Percentiles rank a stretch among this genome's conserved stretches.
These are phyloP conservation scores for Gallirallus australis DNA, from an alignment of 2,797 vertebrate genomes.

Conservation along the genomic window DNA sequence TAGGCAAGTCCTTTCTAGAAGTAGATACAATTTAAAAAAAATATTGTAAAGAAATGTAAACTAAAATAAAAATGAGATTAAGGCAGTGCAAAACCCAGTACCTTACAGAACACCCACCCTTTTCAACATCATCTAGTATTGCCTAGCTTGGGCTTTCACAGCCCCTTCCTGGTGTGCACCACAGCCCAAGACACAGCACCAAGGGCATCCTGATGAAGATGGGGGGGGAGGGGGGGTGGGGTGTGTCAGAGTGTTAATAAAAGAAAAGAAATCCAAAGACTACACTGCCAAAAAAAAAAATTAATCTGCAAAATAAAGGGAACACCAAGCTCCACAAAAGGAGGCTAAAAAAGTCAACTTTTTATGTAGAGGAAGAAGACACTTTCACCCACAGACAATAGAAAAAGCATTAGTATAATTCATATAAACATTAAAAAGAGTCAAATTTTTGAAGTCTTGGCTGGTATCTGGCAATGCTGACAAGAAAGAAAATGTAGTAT, in stretches of 20 bases:
- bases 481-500: neutral
- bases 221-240: too few species aligned
- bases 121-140: neutral
- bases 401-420: neutral
- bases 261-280: neutral
- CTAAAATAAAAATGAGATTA: neutral
- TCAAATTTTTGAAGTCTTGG: neutral
- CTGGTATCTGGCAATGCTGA: neutral
- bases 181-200: neutral
- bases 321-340: neutral
- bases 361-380: neutral
- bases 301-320: neutral
- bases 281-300: neutral
- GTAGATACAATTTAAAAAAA: neutral
- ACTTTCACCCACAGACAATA: neutral
- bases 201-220: neutral
- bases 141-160: neutral
- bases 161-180: neutral
- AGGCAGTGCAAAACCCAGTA: rapidly evolving
- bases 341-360: neutral
- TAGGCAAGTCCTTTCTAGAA: neutral
- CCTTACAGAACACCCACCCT: neutral
- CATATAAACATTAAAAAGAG: neutral
- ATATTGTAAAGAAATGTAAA: neutral
- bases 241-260: neutral